These are phyloP conservation scores for Chaetogeoica ovagalla DNA, from an alignment of 2,888 invertebrate genomes.

Conservation along the genomic window DNA sequence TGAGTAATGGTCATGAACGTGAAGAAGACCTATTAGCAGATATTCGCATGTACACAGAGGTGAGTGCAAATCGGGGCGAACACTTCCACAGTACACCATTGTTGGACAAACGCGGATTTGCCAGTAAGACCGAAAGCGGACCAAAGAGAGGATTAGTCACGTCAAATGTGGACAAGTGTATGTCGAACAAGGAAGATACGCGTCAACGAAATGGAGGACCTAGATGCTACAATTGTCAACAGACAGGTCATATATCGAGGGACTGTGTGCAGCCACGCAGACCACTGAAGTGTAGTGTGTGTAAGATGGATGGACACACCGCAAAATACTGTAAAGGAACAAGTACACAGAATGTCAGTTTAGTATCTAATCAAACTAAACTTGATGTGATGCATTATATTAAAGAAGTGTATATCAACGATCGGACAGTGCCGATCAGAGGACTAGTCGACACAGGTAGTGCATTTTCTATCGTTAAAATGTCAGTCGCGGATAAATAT, in stretches of 20 bases:
- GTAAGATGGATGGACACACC: neutral
- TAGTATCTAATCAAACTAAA: neutral
- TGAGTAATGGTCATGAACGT: neutral
- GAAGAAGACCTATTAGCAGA: neutral
- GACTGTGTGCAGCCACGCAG: neutral
- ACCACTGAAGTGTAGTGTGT: neutral
- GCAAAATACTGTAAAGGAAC: neutral
- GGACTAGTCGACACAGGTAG: neutral
- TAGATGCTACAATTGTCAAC: neutral
- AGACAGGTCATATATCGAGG: neutral
- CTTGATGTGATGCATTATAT: neutral
- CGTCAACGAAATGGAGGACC: neutral
- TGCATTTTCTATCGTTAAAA: neutral
- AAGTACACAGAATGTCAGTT: neutral
- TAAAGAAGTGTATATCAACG: neutral
- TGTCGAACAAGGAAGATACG: neutral
- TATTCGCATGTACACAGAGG: neutral
- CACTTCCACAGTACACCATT: neutral
- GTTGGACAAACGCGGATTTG: no score
- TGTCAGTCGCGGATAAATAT: neutral
- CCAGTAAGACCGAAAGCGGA: neutral
- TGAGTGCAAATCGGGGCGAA: neutral
- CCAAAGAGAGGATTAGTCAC: neutral
- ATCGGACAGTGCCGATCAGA: neutral
- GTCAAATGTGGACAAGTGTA: no score